These are phyloP conservation scores for Nomada ruficornis DNA, from an alignment of 2,888 invertebrate species.

Conservation along the genomic window DNA sequence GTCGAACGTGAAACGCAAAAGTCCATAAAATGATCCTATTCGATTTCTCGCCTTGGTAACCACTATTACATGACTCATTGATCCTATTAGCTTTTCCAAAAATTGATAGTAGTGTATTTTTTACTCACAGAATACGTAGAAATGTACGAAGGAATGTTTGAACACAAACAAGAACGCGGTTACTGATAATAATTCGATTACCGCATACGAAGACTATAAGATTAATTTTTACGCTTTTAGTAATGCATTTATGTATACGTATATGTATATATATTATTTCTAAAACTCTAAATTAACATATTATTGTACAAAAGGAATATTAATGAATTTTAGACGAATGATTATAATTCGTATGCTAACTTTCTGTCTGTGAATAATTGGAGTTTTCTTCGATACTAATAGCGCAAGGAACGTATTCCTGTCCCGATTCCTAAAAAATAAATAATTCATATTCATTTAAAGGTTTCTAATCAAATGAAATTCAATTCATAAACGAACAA, in stretches of 20 bases:
- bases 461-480: not conserved
- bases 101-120: constrained; percentile 15
- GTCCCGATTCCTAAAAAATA: constrained; percentile 72
- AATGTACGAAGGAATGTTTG: not conserved
- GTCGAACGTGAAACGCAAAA: no score
- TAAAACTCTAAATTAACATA: constrained; percentile 19
- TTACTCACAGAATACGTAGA: constrained; percentile 15
- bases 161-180: constrained; percentile 11
- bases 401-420: constrained; percentile 78
- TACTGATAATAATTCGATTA: not conserved
- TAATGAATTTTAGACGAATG: constrained; percentile 28
- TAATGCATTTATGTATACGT: not conserved
- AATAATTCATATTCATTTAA: constrained; percentile 3
- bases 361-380: constrained; percentile 73
- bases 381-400: constrained; percentile 75
- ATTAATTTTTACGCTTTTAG: not conserved
- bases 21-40: no score
- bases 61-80: not conserved
- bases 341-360: constrained; percentile 63
- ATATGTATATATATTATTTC: constrained; percentile 5
- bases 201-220: not conserved
- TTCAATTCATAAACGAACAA: constrained; percentile 40
- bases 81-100: constrained; percentile 5
- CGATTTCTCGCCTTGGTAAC: not conserved
- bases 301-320: constrained; percentile 47